phyloP scores from a whole-genome alignment of 1,140 invertebrate species.

The Agrypnia vestita region DNA sequence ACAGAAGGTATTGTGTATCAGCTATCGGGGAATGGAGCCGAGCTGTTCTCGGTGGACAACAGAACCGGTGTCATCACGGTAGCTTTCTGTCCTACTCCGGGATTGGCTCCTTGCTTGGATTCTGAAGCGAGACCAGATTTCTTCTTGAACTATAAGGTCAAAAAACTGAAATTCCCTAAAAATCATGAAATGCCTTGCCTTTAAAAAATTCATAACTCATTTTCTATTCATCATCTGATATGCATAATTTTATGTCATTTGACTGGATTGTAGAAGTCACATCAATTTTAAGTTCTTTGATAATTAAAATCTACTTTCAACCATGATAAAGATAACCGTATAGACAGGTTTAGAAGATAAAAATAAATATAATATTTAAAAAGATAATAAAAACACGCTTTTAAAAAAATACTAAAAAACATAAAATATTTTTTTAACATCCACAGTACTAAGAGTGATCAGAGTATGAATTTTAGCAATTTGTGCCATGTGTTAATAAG shows the following conservation, averaged over 20 bases:
- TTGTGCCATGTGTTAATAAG: too few species aligned
- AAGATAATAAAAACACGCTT: too few species aligned
- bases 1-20: conserved; percentile 89
- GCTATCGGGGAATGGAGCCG: conserved; percentile 87
- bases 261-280: neutral
- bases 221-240: neutral
- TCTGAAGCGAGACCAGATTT: conserved; percentile 89
- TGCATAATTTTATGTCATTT: neutral
- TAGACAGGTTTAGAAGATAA: too few species aligned
- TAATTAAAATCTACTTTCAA: neutral
- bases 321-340: too few species aligned
- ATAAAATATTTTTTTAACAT: too few species aligned
- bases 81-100: conserved; percentile 80
- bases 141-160: conserved; percentile 88
- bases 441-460: too few species aligned
- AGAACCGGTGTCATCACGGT: conserved; percentile 88
- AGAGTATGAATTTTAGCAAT: too few species aligned
- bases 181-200: conserved; percentile 4
- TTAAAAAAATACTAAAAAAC: too few species aligned
- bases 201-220: neutral
- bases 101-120: conserved; percentile 83
- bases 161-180: neutral
- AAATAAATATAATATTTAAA: too few species aligned
- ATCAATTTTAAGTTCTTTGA: conserved; percentile 12
- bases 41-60: conserved; percentile 87